Evolutionary conservation across 2,888 invertebrate species (phyloP).

Genomic region (Sphaerophoria taeniata): DNA sequence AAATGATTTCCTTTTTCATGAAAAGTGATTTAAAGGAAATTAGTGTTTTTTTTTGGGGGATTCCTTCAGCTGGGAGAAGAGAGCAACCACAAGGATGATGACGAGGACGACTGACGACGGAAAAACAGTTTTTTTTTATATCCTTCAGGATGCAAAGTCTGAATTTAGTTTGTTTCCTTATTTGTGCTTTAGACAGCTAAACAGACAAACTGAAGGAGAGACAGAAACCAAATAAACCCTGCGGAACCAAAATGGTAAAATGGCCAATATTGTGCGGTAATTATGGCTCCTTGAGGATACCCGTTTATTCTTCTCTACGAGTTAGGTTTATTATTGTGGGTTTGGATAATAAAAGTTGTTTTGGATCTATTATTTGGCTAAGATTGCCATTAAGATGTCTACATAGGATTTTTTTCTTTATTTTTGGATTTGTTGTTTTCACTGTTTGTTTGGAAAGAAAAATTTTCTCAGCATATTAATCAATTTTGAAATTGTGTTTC

Average conservation of each 20-base stretch:
- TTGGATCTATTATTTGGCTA: slow-evolving; percentile 41
- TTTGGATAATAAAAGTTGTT: slow-evolving; percentile 9
- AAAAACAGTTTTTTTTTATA: slow-evolving; percentile 17
- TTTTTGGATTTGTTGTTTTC: not conserved
- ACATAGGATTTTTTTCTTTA: slow-evolving; percentile 1
- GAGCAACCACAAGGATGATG: too few relatives aligned
- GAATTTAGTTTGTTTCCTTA: slow-evolving; percentile 25
- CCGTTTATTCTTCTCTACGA: not conserved
- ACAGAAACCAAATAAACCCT: slow-evolving; percentile 6
- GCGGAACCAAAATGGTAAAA: slow-evolving; percentile 13
- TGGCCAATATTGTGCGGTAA: slow-evolving; percentile 49
- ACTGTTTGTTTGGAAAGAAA: slow-evolving; percentile 12
- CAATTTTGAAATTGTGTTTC: slow-evolving; percentile 30
- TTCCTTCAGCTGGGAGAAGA: not conserved
- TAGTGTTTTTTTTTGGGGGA: slow-evolving; percentile 13
- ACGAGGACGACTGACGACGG: too few relatives aligned
- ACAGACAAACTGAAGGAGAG: not conserved
- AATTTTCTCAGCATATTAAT: slow-evolving; percentile 42
- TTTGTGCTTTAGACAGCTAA: slow-evolving; percentile 25
- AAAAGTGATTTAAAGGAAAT: slow-evolving; percentile 67
- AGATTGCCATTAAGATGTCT: slow-evolving; percentile 58
- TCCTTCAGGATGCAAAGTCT: slow-evolving; percentile 27
- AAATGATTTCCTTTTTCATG: slow-evolving; percentile 65
- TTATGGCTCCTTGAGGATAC: slow-evolving; percentile 43
- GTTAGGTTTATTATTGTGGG: slow-evolving; percentile 14